Percentiles rank a stretch among this genome's conserved stretches.
Conservation (phyloP, 2,888 invertebrate genomes). For the Platynereis dumerilii region DNA sequence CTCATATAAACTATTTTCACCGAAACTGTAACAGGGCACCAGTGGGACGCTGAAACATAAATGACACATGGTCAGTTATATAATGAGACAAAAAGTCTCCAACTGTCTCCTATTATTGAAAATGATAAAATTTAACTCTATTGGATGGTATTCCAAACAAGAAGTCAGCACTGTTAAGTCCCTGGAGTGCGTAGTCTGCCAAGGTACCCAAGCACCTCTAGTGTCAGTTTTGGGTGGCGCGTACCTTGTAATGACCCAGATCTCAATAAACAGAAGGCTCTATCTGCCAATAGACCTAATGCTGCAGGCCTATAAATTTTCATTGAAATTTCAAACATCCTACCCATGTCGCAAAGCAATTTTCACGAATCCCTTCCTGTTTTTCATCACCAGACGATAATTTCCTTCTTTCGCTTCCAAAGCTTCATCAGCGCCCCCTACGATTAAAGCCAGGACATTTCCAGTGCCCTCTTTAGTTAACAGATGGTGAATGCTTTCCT, state of each 20-base stretch:
- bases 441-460: constrained; percentile 75
- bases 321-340: constrained; percentile 14
- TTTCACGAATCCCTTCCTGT: constrained; percentile 60
- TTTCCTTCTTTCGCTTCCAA: constrained; percentile 76
- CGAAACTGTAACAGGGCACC: constrained; percentile 86
- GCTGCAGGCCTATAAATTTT: too few relatives aligned
- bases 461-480: constrained; percentile 64
- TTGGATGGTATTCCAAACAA: too few relatives aligned
- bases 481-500: constrained; percentile 70
- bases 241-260: too few relatives aligned
- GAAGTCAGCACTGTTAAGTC: too few relatives aligned
- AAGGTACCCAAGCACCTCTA: too few relatives aligned
- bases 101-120: too few relatives aligned
- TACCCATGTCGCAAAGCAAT: constrained; percentile 58
- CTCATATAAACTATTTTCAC: constrained; percentile 82
- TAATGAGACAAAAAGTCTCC: too few relatives aligned
- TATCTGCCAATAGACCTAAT: too few relatives aligned
- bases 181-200: too few relatives aligned
- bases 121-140: too few relatives aligned
- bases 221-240: too few relatives aligned
- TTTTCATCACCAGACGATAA: constrained; percentile 51
- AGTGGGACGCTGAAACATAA: constrained; percentile 69
- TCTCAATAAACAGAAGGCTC: too few relatives aligned
- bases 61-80: background rate
- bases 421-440: constrained; percentile 90